Evolutionary conservation across 2,797 vertebrate genomes (phyloP).

Genomic region (Eutrigla gurnardus): DNA sequence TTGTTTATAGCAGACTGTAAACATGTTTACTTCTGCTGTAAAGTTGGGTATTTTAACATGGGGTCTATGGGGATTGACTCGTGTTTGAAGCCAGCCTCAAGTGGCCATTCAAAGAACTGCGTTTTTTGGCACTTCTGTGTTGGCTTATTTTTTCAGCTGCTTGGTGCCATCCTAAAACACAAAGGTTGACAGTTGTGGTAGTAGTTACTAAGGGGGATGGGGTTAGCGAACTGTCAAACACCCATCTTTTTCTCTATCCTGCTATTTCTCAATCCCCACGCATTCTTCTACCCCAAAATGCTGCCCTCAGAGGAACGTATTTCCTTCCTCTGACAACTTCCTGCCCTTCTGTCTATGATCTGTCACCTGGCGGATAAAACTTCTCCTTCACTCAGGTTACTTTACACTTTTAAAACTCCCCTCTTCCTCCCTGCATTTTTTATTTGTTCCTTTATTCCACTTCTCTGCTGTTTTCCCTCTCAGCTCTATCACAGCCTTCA

Average conservation of each 20-base stretch:
- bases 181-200: neutral
- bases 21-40: too few species aligned
- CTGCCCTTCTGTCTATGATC: constrained; percentile 31
- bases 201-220: neutral
- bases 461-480: constrained; percentile 49
- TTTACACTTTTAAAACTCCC: constrained; percentile 49
- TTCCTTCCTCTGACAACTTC: constrained; percentile 31
- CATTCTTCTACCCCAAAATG: constrained; percentile 4
- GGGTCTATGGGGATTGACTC: too few species aligned
- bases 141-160: neutral
- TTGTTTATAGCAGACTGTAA: too few species aligned
- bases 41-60: too few species aligned
- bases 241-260: neutral
- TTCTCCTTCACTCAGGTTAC: constrained; percentile 36
- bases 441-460: constrained; percentile 38
- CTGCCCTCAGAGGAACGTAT: constrained; percentile 27
- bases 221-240: constrained; percentile 1
- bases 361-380: constrained; percentile 50
- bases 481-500: constrained; percentile 37
- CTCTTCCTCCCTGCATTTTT: constrained; percentile 12
- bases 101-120: too few species aligned
- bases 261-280: constrained; percentile 25
- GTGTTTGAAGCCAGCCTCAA: too few species aligned
- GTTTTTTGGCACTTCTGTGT: too few species aligned
- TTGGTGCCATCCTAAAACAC: neutral